phyloP scores from a whole-genome alignment of 1,140 invertebrate genomes.

The Tyrophagus putrescentiae region DNA sequence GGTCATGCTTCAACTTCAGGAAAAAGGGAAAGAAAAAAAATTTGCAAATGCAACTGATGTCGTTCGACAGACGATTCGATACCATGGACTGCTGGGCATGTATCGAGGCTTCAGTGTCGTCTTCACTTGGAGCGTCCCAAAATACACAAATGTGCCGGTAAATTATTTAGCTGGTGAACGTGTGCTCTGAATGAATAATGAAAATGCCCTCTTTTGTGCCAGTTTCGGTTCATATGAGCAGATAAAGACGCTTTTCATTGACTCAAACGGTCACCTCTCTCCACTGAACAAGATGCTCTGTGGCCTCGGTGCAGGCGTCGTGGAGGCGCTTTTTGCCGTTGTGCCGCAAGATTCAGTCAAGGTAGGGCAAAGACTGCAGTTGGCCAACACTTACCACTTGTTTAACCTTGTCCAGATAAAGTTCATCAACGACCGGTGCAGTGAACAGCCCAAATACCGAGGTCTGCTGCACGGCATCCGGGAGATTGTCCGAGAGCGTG shows the following conservation, averaged over 20 bases:
- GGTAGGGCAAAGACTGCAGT: too few relatives aligned
- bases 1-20: conserved; percentile 66
- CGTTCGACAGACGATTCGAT: conserved; percentile 76
- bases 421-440: conserved; percentile 94
- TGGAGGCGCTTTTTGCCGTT: conserved; percentile 86
- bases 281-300: conserved; percentile 61
- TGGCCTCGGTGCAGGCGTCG: conserved; percentile 83
- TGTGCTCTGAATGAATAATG: not conserved
- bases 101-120: conserved; percentile 93
- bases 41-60: conserved; percentile 84
- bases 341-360: conserved; percentile 99
- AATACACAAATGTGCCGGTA: conserved; percentile 67
- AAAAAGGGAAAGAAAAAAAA: conserved; percentile 50
- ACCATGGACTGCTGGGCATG: conserved; percentile 74
- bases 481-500: conserved; percentile 70
- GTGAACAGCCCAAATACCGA: conserved; percentile 71
- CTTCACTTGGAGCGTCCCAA: conserved; percentile 88
- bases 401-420: too few relatives aligned
- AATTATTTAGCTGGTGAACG: not conserved
- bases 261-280: conserved; percentile 62
- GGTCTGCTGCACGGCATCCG: conserved; percentile 88
- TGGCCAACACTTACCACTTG: too few relatives aligned
- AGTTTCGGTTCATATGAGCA: conserved; percentile 95
- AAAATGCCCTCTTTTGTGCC: not conserved
- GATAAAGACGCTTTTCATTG: conserved; percentile 59